Percentiles rank a stretch among this genome's conserved stretches.
phyloP scores from a whole-genome alignment of 2,888 invertebrate genomes.

The Andrena minutula region DNA sequence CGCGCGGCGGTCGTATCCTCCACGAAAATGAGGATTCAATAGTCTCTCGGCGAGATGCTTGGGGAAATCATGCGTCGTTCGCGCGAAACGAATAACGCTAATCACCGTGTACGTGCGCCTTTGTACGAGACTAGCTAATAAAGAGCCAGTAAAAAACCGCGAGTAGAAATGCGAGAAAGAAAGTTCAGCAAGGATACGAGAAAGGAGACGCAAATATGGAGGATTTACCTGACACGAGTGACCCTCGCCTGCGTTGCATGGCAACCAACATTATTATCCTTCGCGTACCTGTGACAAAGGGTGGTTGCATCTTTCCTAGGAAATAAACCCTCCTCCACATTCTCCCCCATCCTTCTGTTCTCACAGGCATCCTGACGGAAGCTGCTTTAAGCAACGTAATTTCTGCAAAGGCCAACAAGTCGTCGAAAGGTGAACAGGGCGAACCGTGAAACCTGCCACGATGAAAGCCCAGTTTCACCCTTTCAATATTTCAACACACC shows the following conservation, averaged over 20 bases:
- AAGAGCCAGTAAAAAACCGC: neutral
- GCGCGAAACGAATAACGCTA: neutral
- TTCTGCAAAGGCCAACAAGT: neutral
- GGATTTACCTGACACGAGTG: slow-evolving; percentile 1
- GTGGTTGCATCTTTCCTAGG: neutral
- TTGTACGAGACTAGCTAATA: neutral
- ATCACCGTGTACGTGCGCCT: slow-evolving; percentile 19
- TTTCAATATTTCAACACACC: neutral
- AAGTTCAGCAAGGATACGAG: neutral
- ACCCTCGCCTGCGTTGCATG: neutral
- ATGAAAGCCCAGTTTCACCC: neutral
- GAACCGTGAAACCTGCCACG: neutral
- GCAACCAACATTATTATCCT: slow-evolving; percentile 5
- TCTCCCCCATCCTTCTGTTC: neutral
- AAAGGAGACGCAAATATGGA: neutral
- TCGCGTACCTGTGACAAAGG: neutral
- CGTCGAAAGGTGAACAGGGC: neutral
- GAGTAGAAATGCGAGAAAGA: neutral
- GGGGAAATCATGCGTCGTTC: neutral
- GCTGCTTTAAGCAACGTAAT: neutral
- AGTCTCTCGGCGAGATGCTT: neutral
- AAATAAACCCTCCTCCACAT: neutral
- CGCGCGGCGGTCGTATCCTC: slow-evolving; percentile 5
- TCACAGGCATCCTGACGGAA: neutral
- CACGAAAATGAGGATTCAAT: slow-evolving; percentile 38